Evolutionary conservation across 2,888 invertebrate genomes (phyloP).

Genomic region (Gortyna flavago): DNA sequence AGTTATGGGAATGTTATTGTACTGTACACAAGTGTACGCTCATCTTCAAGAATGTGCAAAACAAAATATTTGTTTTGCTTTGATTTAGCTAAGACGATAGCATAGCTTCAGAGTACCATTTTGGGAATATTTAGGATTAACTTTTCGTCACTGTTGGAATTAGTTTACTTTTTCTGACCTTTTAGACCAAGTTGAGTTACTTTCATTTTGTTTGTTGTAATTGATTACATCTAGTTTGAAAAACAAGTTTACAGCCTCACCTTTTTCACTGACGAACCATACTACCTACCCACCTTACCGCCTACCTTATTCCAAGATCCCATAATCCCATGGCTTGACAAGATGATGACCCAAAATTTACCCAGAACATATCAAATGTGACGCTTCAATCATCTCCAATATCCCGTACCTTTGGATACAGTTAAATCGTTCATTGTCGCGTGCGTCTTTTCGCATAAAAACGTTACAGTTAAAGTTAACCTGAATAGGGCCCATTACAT

Average conservation of each 20-base stretch:
- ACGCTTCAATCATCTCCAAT: not conserved
- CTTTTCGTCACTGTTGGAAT: not conserved
- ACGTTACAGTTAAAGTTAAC: constrained; percentile 54
- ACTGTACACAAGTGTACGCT: not conserved
- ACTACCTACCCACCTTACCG: too few relatives aligned
- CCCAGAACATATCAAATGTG: constrained; percentile 8
- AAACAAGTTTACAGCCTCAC: not conserved
- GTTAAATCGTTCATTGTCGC: constrained; percentile 51
- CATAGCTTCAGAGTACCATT: not conserved
- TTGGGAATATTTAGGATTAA: not conserved
- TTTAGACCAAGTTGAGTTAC: not conserved
- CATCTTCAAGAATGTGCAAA: not conserved
- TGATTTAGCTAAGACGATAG: not conserved
- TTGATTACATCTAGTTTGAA: not conserved
- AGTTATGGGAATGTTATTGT: not conserved
- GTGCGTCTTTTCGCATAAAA: constrained; percentile 49
- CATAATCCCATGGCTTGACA: not conserved
- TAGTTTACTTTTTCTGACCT: not conserved
- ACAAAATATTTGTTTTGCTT: not conserved
- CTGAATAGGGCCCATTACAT: constrained; percentile 40
- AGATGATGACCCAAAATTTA: not conserved
- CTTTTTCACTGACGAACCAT: too few relatives aligned
- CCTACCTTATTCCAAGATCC: not conserved
- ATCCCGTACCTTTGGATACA: constrained; percentile 30
- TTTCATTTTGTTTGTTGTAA: not conserved